Evolutionary conservation across 2,797 vertebrate genomes (phyloP), one percentile per base, ranked within the genome.

Genomic region (Cossypha heuglini): DNA sequence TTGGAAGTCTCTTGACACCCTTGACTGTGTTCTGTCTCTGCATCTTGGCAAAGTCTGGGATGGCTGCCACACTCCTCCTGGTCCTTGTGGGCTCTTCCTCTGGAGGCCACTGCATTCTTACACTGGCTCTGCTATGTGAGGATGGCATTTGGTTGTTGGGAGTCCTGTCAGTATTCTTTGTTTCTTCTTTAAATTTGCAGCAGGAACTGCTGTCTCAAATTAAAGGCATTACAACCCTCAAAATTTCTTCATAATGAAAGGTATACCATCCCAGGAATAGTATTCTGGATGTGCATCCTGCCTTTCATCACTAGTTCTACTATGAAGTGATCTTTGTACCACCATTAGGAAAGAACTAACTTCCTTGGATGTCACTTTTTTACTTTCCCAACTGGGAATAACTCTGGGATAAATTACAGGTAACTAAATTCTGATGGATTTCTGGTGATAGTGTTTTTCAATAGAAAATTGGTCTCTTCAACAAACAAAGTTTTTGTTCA

Each of bases 1-100:
- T 59, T 40, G 42, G 59, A 95, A 94, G 52, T 59, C 57, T 71
- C 18, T 68, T 88, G 71, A 66, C 82, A 82, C 51, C 51, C 68
- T 51, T 54, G 82, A 5, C 83, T 69, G 66, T n/a, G 45, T 68
- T 95, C 79, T 72, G 24, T 31, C 3, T 13, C 40, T 6, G 7
- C 25, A 5, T n/a, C 21, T 72, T 1, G 2, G 85, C 24, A 77
- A 31, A 15, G 24, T 5, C 73, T 81, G 59, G 49, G 43, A 8
- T 11, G n/a, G 49, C 29, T 73, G 61, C 51, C 19, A 1, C 1
- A 5, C 35, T 51, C 40, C 51, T 49, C 42, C 24, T 3, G 3
- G 19, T 29, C 33, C 4, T 0, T 2, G 3, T 8, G 5, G 12
- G 3, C 16, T 28, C 24, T 33, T n/a, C 43, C 31, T 38, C 11